Base-by-base conservation (phyloP, 2,797 vertebrate genomes). In the Typhlichthys eigenmanni region DNA sequence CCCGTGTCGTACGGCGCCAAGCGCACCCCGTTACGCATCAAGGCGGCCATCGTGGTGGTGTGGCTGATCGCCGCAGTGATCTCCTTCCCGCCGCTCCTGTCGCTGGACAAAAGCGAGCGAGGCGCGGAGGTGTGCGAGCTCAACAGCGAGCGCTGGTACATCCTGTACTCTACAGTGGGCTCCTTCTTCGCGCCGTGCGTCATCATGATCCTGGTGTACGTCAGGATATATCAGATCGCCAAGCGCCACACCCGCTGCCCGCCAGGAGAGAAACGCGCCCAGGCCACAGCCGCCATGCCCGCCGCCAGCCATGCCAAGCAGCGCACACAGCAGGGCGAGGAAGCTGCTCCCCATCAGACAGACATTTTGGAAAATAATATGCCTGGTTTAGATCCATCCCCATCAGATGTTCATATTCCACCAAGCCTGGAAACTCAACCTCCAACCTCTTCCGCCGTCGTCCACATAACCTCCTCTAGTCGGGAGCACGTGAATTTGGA, bases 131-230 rank as follows among this genome's bases (percentile, higher is more conserved):
- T 6, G 50, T 97, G 96, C 55, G 88, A 92, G 55, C 92, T 97
- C 3, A 97, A 97, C 24, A 83, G 88, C 0, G 94, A 97, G 63
- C 85, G 89, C 1, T 97, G 96, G 96, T 97, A 97, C 47, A 93
- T 97, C 64, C 89, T 97, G 17, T 94, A 95, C 76, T 97, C 96
- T 69, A 95, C 94, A 75, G 72, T 95, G 0, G 95, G 93, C 0
- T 97, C 95, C 0, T 97, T 97, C 88, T 97, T 97, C 0, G 94
- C 91, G 0, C 96, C 96, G 0, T 97, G 96, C 50, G 85, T 97
- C 64, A 96, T 97, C 58, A 97, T 97, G 96, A 93, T 97, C 64
- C 89, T 96, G 0, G 96, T 97, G n/a, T 97, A 97, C 8, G 47
- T 95, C 52, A 89, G 93, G 71, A 96, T 97, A 76, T 97, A 97